Evolutionary conservation across 2,113 vertebrate species (phyloP), one percentile per base, ranked within the genome.

Genomic region (Perca fluviatilis): DNA sequence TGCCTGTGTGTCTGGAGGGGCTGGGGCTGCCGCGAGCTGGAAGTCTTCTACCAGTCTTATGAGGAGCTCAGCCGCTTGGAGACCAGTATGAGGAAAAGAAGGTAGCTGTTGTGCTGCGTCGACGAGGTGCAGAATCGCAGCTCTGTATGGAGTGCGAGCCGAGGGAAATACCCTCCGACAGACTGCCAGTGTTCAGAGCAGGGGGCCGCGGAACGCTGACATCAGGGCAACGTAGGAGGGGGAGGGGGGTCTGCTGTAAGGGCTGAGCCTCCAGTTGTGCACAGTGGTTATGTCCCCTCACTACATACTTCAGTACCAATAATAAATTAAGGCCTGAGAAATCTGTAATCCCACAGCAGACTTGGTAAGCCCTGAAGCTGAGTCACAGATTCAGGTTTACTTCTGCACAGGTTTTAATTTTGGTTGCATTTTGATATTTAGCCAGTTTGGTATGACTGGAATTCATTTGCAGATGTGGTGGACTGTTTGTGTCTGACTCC

Each of bases 1-100:
- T 95, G 96, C 94, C 96, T 99, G 90, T 96, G 97, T 85, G 97
- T 98, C 92, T 99, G 98, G 98, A 95, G 97, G 88, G 96, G 96
- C 93, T 99, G 98, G 98, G 96, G 97, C 12, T 71, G 93, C 90
- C 88, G 81, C 8, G 97, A 98, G 83, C 97, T 99, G 79, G 96
- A 97, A 72, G 56, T 97, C 90, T 99, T 99, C 96, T 98, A 98
- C 96, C 96, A 95, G 90, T 96, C 96, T 75, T 98, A 96, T 0
- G 98, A 99, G 89, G 97, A 97, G 86, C 95, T 99, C 84, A 93
- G 95, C 40, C 95, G 95, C 79, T 89, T 98, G 0, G 98, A 99
- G 92, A 95, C 88, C 69, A 95, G 95, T 89, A 93, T 96, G 87
- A 92, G 97, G 27, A 99, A 96, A 85, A 97, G 97, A 54, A 97